Base-by-base conservation (phyloP, 2,797 vertebrate genomes). In the Pseudopleuronectes americanus region DNA sequence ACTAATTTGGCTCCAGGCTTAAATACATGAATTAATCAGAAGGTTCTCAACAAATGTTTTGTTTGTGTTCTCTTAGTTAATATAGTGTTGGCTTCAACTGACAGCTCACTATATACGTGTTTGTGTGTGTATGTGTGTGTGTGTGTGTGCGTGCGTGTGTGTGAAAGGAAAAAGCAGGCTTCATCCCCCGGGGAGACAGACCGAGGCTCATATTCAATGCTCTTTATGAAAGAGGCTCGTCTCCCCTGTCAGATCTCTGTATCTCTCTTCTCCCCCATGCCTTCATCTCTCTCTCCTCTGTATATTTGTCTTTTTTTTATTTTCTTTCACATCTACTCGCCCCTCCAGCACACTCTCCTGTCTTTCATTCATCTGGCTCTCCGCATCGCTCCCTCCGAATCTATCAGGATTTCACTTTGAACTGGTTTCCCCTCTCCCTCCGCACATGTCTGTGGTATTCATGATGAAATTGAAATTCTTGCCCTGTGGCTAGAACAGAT, bases 131-230 rank as follows among this genome's bases (percentile, higher is more conserved):
- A 43, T 36, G 36, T 55, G 43, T 38, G 56, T 67, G 45, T 31
- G 62, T 68, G 57, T 68, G 26, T 75, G 62, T 67, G 54, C 76
- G 19, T 71, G 58, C 79, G 81, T 56, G 53, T 84, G 43, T 58
- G 53, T 58, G 26, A 64, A 74, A 80, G 54, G 60, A 85, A 65
- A 90, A 92, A 84, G 33, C 85, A 90, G 87, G 85, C 81, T 81
- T 77, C 76, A 76, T 87, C 80, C 91, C 88, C 85, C 31, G 58
- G 79, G 88, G 88, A 84, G 81, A 64, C 71, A 87, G 86, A 90
- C 81, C 57, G 64, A 83, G 77, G 84, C 87, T 93, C 85, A 92
- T 93, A 89, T 91, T 76, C 74, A 87, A 93, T 90, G 90, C 91
- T 90, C 90, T 92, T 92, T 92, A 80, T 90, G 81, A 89, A 73